Base-by-base conservation (phyloP, 2,888 invertebrate species). In the Leuctra nigra region DNA sequence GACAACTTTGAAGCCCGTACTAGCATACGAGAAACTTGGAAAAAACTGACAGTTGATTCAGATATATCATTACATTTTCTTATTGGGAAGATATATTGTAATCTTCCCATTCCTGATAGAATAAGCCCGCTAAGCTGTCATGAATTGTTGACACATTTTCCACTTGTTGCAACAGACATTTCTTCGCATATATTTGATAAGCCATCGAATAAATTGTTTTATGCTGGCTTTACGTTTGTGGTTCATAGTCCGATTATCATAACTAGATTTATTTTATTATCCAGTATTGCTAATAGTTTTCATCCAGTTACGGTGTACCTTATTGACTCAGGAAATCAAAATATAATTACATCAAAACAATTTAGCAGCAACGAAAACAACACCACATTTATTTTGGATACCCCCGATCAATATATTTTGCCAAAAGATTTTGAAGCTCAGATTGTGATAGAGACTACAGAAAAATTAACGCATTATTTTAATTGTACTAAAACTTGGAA, bases 21-120 rank as follows among this genome's bases (percentile, higher is more conserved):
- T 18, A 53, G 47, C 24, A 62, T 65, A 9, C 54, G 65, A 44
- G 57, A 64, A 9, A 66, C 65, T 20, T 66, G 65, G 65, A 57
- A 62, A 36, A 59, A 57, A 11, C 55, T 63, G 9, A 38, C 56
- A 3, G 56, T 57, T 9, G 53, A 55, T 6, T 44, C 59, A n/a
- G 48, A 47, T n/a, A 52, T 61, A 6, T 59, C 62, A 24, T 55
- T 61, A 47, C 61, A 60, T 24, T 66, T 66, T 54, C 39, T 66
- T 20, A 53, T 66, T 29, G 66, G 66, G 22, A 54, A 61, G 38
- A 41, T 54, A 13, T 54, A 61, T 36, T 65, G 65, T 46, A 55
- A 54, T 20, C 56, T 64, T n/a, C 64, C 62, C 7, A 56, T 55
- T 4, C 36, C 56, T 53, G 61, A 64, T 46, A 53, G 64, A 33